phyloP scores from a whole-genome alignment of 2,113 vertebrate species.

The Phalacrocorax pelagicus region DNA sequence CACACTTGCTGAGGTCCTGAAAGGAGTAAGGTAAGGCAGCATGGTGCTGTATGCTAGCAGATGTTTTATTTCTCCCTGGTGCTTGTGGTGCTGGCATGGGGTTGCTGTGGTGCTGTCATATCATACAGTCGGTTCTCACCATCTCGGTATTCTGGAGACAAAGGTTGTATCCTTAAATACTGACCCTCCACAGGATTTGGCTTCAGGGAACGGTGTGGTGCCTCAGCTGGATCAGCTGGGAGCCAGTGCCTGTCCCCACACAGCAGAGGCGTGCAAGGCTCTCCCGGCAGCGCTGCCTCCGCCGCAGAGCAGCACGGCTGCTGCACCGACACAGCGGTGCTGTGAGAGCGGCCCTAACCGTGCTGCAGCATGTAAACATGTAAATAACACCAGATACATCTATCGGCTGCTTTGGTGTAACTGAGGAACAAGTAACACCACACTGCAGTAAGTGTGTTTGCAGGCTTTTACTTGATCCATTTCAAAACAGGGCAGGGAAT shows the following conservation, averaged over 20 bases:
- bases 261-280: fast-evolving
- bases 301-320: neutral
- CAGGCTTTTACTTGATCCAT: neutral
- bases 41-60: neutral
- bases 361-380: fast-evolving
- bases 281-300: neutral
- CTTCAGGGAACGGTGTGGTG: neutral
- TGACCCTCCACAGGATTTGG: neutral
- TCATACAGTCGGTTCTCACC: neutral
- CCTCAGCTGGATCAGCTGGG: fast-evolving
- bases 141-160: neutral
- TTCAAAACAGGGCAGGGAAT: neutral
- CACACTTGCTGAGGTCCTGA: neutral
- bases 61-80: neutral
- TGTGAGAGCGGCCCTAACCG: fast-evolving
- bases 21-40: neutral
- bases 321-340: neutral
- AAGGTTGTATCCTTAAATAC: neutral
- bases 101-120: neutral
- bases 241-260: fast-evolving
- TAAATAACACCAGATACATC: neutral
- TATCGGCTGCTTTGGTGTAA: neutral
- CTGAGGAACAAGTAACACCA: neutral
- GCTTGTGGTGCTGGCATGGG: neutral
- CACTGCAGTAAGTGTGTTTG: neutral